phyloP scores from a whole-genome alignment of 2,888 invertebrate species.

The Euclidia mi region DNA sequence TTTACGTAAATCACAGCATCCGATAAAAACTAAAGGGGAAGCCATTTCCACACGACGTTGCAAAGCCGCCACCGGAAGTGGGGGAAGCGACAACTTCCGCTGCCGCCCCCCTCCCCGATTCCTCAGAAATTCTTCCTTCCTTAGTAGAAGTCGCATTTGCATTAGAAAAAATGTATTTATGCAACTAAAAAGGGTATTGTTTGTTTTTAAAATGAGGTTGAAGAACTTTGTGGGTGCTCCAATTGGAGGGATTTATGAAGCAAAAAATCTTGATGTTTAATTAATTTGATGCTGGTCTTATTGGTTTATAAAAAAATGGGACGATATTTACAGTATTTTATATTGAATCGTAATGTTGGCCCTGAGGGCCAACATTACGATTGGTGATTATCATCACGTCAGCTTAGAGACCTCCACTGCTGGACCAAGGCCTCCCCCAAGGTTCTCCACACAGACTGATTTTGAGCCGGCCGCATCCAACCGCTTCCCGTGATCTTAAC shows the following conservation, averaged over 20 bases:
- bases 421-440: too few relatives aligned
- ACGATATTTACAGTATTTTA: too few relatives aligned
- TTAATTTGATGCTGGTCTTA: too few relatives aligned
- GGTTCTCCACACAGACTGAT: too few relatives aligned
- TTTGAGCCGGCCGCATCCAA: too few relatives aligned
- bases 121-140: conserved; percentile 33
- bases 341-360: too few relatives aligned
- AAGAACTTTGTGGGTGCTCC: background rate
- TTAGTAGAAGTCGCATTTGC: conserved; percentile 38
- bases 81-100: conserved; percentile 47
- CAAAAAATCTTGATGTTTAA: too few relatives aligned
- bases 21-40: conserved; percentile 46
- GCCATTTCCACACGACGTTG: conserved; percentile 41
- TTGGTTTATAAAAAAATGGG: too few relatives aligned
- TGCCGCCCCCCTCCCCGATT: conserved; percentile 18
- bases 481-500: too few relatives aligned
- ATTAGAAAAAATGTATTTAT: conserved; percentile 36
- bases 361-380: too few relatives aligned
- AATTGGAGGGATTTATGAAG: background rate
- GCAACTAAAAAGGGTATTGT: conserved; percentile 1
- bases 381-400: too few relatives aligned
- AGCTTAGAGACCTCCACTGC: too few relatives aligned
- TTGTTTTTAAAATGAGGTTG: conserved; percentile 1
- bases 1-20: conserved; percentile 43
- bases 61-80: conserved; percentile 37